These are phyloP conservation scores for Crotalus horridus DNA, from an alignment of 2,113 vertebrate species.

Conservation along the genomic window DNA sequence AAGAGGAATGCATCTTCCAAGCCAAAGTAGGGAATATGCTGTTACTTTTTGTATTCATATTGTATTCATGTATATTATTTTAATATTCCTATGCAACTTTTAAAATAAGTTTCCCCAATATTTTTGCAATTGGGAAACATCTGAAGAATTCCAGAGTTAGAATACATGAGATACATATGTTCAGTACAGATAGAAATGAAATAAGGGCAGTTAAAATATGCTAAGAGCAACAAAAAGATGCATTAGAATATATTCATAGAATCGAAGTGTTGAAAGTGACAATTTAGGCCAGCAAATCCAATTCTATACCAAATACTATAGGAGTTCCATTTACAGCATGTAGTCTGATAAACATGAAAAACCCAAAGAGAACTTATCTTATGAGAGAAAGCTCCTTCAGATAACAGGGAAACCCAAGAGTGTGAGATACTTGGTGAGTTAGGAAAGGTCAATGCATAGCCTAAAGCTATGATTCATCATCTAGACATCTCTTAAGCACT, in stretches of 20 bases:
- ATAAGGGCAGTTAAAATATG: neutral
- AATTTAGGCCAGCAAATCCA: neutral
- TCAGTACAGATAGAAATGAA: neutral
- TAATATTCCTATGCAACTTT: neutral
- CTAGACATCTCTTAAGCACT: neutral
- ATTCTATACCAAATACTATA: neutral
- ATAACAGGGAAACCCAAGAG: neutral
- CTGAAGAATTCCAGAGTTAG: neutral
- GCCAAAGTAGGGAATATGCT: neutral
- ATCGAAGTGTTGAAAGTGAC: neutral
- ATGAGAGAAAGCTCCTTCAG: neutral
- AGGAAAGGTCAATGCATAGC: neutral
- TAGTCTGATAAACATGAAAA: neutral
- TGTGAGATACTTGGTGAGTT: neutral
- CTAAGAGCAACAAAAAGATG: neutral
- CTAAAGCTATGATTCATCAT: neutral
- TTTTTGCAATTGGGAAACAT: neutral
- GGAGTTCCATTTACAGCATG: neutral
- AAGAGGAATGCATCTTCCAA: neutral
- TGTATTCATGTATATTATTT: neutral
- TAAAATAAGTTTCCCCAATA: neutral
- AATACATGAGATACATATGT: neutral
- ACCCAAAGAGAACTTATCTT: neutral
- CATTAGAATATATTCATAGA: neutral
- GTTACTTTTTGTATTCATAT: neutral